Conservation (phyloP, 2,888 invertebrate species). For the Galeopsomyia nigrocyanea region DNA sequence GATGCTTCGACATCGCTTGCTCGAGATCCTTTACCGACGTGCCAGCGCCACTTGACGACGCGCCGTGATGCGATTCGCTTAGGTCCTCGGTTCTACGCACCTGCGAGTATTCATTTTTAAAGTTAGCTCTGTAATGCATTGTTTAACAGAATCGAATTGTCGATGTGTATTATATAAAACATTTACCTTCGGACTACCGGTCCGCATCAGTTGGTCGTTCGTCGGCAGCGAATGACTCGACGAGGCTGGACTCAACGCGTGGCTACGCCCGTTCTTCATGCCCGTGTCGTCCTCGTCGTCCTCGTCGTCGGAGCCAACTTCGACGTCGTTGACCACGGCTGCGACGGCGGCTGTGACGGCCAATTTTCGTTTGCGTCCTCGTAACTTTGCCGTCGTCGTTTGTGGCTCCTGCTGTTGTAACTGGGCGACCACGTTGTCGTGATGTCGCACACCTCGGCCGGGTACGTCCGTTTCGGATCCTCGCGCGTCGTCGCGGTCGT, state of each 20-base stretch:
- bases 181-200: conserved; percentile 61
- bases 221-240: conserved; percentile 74
- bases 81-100: conserved; percentile 55
- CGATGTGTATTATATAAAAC: neutral
- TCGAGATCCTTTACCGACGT: conserved; percentile 91
- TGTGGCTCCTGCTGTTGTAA: conserved; percentile 68
- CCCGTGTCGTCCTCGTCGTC: conserved; percentile 67
- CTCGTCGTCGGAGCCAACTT: conserved; percentile 70
- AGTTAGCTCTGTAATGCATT: neutral
- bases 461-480: conserved; percentile 71
- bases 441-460: conserved; percentile 71
- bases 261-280: conserved; percentile 62
- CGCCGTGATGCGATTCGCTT: conserved; percentile 58
- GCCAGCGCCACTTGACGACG: conserved; percentile 66
- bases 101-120: conserved; percentile 3
- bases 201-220: conserved; percentile 62
- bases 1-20: conserved; percentile 96
- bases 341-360: conserved; percentile 63
- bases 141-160: neutral
- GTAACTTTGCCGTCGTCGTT: conserved; percentile 55
- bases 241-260: conserved; percentile 74
- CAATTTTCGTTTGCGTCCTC: conserved; percentile 76
- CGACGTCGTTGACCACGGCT: conserved; percentile 68
- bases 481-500: conserved; percentile 69
- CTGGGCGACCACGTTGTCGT: conserved; percentile 70